These are phyloP conservation scores for Pterocles burchelli DNA, from an alignment of 2,113 vertebrate species.

Conservation along the genomic window DNA sequence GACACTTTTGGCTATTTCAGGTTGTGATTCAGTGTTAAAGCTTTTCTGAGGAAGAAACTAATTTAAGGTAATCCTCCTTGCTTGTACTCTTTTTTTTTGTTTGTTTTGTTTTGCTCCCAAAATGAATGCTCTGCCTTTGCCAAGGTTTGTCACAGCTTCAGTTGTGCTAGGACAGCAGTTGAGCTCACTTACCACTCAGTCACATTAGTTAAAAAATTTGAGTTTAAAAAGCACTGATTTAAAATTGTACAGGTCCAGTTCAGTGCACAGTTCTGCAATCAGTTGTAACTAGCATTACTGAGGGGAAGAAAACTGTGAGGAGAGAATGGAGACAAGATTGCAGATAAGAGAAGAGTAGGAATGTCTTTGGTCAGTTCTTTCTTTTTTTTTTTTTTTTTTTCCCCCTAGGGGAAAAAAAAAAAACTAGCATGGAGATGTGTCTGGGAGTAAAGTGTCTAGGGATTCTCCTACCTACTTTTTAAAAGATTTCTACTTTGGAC, in stretches of 20 bases:
- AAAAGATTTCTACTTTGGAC: not conserved
- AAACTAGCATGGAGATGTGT: not conserved
- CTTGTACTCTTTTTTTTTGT: not conserved
- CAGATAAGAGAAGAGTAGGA: not conserved
- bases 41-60: not conserved
- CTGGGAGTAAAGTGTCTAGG: not conserved
- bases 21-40: not conserved
- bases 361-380: not conserved
- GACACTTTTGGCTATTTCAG: not conserved
- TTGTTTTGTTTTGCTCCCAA: not conserved
- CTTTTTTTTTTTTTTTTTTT: too few species aligned
- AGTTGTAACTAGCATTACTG: not conserved
- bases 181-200: not conserved
- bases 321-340: not conserved
- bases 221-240: not conserved
- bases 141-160: not conserved
- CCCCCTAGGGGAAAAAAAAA: not conserved
- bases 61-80: not conserved
- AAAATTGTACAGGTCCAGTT: not conserved
- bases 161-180: not conserved
- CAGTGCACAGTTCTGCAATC: not conserved
- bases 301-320: not conserved
- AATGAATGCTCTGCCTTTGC: not conserved
- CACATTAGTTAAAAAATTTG: not conserved
- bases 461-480: not conserved